Evolutionary conservation across 2,113 vertebrate species (phyloP).

Genomic region (Merops nubicus): DNA sequence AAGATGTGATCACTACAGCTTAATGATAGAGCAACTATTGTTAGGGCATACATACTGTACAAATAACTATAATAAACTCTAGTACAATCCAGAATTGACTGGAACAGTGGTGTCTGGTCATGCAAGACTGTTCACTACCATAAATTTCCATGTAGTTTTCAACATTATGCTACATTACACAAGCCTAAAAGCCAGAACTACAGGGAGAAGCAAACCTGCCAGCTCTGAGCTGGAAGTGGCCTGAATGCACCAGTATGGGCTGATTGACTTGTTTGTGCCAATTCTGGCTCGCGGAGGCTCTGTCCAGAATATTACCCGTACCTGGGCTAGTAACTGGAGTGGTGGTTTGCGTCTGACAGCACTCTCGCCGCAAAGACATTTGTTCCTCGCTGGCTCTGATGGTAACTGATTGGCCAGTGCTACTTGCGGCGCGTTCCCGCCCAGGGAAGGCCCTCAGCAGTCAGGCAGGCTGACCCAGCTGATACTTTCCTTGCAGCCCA

Average conservation of each 20-base stretch:
- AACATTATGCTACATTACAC: background rate
- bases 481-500: too few relatives aligned
- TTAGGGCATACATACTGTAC: background rate
- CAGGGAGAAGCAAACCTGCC: background rate
- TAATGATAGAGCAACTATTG: background rate
- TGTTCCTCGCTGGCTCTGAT: background rate
- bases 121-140: background rate
- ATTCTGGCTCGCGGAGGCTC: background rate
- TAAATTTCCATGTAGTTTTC: background rate
- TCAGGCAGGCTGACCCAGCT: background rate
- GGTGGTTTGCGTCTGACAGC: background rate
- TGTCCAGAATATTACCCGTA: accelerated
- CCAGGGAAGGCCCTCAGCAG: background rate
- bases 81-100: background rate
- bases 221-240: background rate
- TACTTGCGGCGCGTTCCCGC: background rate
- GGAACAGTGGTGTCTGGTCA: background rate
- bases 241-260: background rate
- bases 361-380: background rate
- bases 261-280: accelerated
- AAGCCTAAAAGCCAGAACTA: background rate
- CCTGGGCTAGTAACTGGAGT: background rate
- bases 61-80: background rate
- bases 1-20: background rate
- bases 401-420: accelerated